Conservation (phyloP, 2,797 vertebrate species). For the Chiroxiphia lanceolata region DNA sequence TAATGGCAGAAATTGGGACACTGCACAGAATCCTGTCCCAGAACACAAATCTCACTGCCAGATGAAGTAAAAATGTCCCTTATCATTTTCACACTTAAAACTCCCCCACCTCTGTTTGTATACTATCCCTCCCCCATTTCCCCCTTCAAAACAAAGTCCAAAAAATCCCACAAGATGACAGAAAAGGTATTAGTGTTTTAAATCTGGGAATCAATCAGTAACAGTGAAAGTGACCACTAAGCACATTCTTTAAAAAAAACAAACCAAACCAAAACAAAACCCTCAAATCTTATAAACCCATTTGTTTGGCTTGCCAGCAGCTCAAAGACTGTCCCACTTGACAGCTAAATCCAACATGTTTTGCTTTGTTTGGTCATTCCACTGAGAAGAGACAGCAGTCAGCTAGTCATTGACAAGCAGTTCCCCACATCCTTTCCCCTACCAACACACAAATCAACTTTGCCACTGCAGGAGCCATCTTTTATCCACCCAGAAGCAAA, state of each 20-base stretch:
- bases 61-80: not conserved
- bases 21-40: not conserved
- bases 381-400: not conserved
- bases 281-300: not conserved
- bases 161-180: rapidly evolving
- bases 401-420: not conserved
- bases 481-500: not conserved
- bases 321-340: not conserved
- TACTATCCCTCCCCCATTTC: not conserved
- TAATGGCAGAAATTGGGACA: not conserved
- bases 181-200: not conserved
- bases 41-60: not conserved
- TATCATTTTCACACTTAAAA: not conserved
- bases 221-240: not conserved
- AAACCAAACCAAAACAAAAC: not conserved
- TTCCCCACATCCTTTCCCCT: rapidly evolving
- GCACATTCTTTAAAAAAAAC: not conserved
- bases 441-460: not conserved
- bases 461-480: not conserved
- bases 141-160: not conserved
- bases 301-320: not conserved
- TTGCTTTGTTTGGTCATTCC: not conserved
- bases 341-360: not conserved
- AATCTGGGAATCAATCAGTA: not conserved
- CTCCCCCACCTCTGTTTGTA: not conserved